phyloP scores from a whole-genome alignment of 2,113 vertebrate genomes.

The Himantopus leucocephalus region DNA sequence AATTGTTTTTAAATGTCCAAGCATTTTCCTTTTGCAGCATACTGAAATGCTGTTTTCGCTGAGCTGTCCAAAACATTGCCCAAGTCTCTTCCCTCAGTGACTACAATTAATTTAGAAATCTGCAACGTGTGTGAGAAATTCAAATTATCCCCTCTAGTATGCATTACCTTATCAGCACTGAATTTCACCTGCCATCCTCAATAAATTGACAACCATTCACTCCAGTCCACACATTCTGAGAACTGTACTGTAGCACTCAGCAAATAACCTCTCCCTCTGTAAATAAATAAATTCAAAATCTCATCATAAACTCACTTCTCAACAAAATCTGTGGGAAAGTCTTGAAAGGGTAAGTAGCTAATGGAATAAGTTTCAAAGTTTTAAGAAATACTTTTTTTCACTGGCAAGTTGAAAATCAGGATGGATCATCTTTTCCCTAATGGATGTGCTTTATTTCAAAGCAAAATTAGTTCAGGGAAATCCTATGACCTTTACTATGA shows the following conservation, averaged over 20 bases:
- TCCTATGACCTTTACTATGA: not conserved
- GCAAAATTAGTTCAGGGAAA: not conserved
- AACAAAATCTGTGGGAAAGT: not conserved
- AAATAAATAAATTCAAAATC: not conserved
- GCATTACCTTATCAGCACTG: not conserved
- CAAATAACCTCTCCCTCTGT: not conserved
- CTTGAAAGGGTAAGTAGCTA: not conserved
- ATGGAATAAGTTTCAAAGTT: not conserved
- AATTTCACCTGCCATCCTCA: conserved; percentile 22
- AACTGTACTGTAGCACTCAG: not conserved
- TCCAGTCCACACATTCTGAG: not conserved
- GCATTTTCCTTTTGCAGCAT: not conserved
- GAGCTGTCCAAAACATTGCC: not conserved
- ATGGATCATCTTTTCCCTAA: not conserved
- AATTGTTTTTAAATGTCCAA: not conserved
- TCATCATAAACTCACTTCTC: not conserved
- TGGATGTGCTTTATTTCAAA: not conserved
- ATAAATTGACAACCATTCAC: not conserved
- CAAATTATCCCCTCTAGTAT: not conserved
- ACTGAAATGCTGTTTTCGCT: not conserved
- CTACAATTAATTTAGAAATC: conserved; percentile 23
- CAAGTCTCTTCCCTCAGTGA: not conserved
- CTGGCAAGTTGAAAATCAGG: not conserved
- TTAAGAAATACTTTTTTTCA: not conserved
- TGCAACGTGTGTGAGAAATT: not conserved